phyloP scores from a whole-genome alignment of 2,113 vertebrate genomes.

The Xyliphius kryptos region DNA sequence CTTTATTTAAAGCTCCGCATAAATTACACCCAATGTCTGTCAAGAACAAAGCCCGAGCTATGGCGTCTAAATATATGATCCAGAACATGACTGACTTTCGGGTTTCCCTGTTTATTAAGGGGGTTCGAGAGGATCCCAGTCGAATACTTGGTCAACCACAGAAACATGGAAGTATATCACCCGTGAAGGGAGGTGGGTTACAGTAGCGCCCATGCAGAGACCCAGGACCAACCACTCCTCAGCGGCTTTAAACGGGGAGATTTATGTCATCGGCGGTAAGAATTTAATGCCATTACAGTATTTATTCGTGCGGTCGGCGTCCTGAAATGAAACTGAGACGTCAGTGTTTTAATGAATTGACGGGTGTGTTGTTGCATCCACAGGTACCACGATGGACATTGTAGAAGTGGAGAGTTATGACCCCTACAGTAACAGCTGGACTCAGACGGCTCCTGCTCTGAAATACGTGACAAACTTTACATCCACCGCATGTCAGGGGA shows the following conservation, averaged over 20 bases:
- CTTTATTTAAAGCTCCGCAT: too few relatives aligned
- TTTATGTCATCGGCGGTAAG: constrained; percentile 91
- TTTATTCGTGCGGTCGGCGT: too few relatives aligned
- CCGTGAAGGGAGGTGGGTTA: constrained; percentile 76
- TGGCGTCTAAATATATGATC: too few relatives aligned
- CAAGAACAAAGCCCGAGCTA: too few relatives aligned
- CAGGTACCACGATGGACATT: constrained; percentile 73
- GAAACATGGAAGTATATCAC: constrained; percentile 88
- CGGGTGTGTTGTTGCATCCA: constrained; percentile 2
- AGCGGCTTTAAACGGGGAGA: constrained; percentile 80
- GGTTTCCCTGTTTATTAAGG: constrained; percentile 59
- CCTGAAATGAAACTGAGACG: too few relatives aligned
- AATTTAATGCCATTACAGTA: too few relatives aligned
- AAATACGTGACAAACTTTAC: constrained; percentile 96
- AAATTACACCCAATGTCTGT: too few relatives aligned
- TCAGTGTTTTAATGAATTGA: too few relatives aligned
- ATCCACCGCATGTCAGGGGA: constrained; percentile 72
- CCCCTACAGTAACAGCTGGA: constrained; percentile 84
- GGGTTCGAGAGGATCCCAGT: constrained; percentile 82
- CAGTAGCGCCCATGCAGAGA: constrained; percentile 81
- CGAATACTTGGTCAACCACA: constrained; percentile 89
- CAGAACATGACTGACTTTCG: too few relatives aligned
- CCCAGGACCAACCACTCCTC: constrained; percentile 91
- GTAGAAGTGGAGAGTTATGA: constrained; percentile 93
- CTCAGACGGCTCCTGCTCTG: constrained; percentile 69